Percentiles rank a stretch among this genome's conserved stretches.
Evolutionary conservation across 2,888 invertebrate genomes (phyloP).

Genomic region (Acrobasis suavella): DNA sequence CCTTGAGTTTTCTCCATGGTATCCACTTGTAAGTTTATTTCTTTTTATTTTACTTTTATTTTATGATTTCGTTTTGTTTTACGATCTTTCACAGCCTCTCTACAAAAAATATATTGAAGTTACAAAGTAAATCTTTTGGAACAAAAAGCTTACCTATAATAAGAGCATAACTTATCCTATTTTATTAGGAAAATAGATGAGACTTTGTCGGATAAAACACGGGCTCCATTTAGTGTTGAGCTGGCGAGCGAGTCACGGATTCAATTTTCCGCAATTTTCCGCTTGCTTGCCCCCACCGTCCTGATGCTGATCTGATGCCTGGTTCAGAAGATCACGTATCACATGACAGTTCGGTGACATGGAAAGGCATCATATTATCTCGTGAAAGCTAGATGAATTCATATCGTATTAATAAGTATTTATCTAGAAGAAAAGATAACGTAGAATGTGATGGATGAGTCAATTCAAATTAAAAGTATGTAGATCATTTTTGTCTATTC

Average conservation of each 20-base stretch:
- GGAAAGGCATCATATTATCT: neutral
- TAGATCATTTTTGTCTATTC: no score
- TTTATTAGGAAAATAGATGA: neutral
- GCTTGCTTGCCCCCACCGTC: neutral
- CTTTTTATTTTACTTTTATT: slow-evolving; percentile 54
- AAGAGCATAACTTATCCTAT: neutral
- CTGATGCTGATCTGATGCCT: neutral
- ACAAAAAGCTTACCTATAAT: neutral
- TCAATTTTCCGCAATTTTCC: slow-evolving; percentile 14
- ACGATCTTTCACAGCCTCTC: neutral
- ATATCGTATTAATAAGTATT: no score
- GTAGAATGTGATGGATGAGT: no score
- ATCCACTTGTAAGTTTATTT: slow-evolving; percentile 80
- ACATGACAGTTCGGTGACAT: neutral
- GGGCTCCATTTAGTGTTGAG: neutral
- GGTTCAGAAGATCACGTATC: neutral
- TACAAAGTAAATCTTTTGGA: neutral
- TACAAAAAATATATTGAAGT: neutral
- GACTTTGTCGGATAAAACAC: neutral
- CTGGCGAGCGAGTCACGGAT: neutral
- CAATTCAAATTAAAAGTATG: no score
- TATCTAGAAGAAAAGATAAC: no score
- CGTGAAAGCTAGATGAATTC: neutral
- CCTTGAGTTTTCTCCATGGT: slow-evolving; percentile 76
- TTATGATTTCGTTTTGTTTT: slow-evolving; percentile 34